Evolutionary conservation across 2,797 vertebrate genomes (phyloP), one percentile per base, ranked within the genome.

Genomic region (Pristis pectinata): DNA sequence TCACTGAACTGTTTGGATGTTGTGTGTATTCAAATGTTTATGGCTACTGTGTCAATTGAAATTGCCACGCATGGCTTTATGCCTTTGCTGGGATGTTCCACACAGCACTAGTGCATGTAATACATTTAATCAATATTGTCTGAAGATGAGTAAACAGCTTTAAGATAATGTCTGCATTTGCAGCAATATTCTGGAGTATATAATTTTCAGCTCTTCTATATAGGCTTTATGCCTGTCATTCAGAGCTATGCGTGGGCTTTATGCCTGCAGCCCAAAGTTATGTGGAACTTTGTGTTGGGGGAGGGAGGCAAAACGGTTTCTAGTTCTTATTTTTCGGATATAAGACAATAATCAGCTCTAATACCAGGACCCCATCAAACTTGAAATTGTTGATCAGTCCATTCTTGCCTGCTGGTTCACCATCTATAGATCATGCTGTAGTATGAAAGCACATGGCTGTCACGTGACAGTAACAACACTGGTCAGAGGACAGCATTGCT

Each of bases 261-360:
- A 89, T 34, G 56, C 85, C 56, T 80, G 79, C 1, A 49, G 11
- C 10, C 83, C 27, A 10, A 5, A 87, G 44, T 44, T 37, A 30
- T n/a, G 53, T 87, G 15, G 11, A 53, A 41, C 10, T 70, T 15
- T 9, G 8, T 72, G 61, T 13, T 41, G 22, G 41, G 92, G 92
- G 19, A n/a, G 89, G 89, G 64, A 67, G 17, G 64, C 89, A 70
- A 70, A 27, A 76, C 93, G 92, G 70, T 93, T 74, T 93, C 67
- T 93, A 93, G 92, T 93, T 72, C 64, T 93, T 93, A 53, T 93
- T 93, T 93, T 93, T 53, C 92, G 93, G 92, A 27, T 44, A 6
- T 34, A 34, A 53, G 10, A 53, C 15, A 22, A 15, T 72, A 49
- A 49, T 93, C 80, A 13, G 83, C 27, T 53, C 15, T 72, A 34